Percentiles rank a stretch among this genome's conserved stretches.
Evolutionary conservation across 2,797 vertebrate species (phyloP).

Genomic region (Eutrigla gurnardus): DNA sequence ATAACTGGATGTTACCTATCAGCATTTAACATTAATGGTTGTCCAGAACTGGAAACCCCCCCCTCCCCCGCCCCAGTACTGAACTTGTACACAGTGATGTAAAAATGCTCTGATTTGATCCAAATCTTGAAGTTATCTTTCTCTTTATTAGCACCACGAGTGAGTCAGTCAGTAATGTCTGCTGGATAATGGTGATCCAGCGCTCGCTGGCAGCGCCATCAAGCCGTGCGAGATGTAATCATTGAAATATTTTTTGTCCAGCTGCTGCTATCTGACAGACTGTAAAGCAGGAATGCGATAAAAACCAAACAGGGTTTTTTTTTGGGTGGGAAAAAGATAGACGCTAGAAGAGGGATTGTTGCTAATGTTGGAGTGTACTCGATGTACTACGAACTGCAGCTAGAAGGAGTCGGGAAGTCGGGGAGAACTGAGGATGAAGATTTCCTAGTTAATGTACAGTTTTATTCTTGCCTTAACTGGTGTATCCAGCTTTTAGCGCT

Average conservation of each 20-base stretch:
- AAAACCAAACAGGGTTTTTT: constrained; percentile 17
- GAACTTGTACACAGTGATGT: too few species aligned
- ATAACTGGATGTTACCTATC: constrained; percentile 66
- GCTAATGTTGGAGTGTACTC: constrained; percentile 12
- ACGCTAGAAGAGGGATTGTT: constrained; percentile 22
- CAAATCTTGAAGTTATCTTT: constrained; percentile 24
- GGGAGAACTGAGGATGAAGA: background rate
- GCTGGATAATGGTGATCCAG: constrained; percentile 53
- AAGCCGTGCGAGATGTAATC: constrained; percentile 49
- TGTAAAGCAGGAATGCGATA: constrained; percentile 19
- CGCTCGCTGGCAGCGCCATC: constrained; percentile 44
- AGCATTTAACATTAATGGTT: constrained; percentile 40
- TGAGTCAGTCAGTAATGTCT: constrained; percentile 40
- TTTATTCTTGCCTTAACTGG: background rate
- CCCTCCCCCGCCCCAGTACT: too few species aligned
- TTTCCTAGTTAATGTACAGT: constrained; percentile 7
- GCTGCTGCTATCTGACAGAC: constrained; percentile 31
- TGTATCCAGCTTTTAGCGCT: background rate
- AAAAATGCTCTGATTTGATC: constrained; percentile 10
- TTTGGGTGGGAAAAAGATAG: background rate
- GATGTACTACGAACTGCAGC: constrained; percentile 6
- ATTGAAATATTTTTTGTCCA: constrained; percentile 46
- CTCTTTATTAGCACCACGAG: constrained; percentile 18
- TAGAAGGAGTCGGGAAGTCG: background rate
- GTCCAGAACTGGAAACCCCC: constrained; percentile 6